Conservation (phyloP, 92 coral and sea anemone species). For the Bergia puertoricense region DNA sequence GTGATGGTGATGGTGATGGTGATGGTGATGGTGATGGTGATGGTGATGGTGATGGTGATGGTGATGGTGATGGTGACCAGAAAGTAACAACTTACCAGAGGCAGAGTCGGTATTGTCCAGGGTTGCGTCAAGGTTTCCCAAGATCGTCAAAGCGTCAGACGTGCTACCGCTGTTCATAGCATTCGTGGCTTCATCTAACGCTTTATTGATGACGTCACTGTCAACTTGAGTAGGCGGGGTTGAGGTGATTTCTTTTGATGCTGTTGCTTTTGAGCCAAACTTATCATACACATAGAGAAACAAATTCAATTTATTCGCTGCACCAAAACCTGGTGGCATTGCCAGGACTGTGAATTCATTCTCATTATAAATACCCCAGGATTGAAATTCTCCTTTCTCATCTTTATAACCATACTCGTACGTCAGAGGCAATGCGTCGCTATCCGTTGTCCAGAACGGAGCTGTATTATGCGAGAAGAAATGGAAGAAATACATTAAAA, state of each 20-base stretch:
- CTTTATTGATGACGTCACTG: not conserved
- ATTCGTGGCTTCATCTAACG: constrained; percentile 14
- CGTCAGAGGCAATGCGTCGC: constrained; percentile 48
- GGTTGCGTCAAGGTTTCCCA: constrained; percentile 32
- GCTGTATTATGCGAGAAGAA: constrained; percentile 28
- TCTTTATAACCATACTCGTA: constrained; percentile 50
- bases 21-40: not conserved
- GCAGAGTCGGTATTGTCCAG: constrained; percentile 22
- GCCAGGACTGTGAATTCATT: constrained; percentile 34
- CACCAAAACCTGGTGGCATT: constrained; percentile 51
- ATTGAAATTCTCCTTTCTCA: constrained; percentile 28
- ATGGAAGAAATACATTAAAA: not conserved
- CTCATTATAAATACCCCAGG: constrained; percentile 26
- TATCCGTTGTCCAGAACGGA: constrained; percentile 47
- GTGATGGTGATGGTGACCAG: not conserved
- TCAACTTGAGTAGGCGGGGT: constrained; percentile 26
- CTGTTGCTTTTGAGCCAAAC: constrained; percentile 46
- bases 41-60: not conserved
- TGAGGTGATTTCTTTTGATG: constrained; percentile 35
- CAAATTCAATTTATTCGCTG: constrained; percentile 24
- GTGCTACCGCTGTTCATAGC: constrained; percentile 39
- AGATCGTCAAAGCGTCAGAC: constrained; percentile 20
- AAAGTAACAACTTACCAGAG: not conserved
- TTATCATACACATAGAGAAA: constrained; percentile 46
- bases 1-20: not conserved